phyloP scores from a whole-genome alignment of 2,797 vertebrate species.

The Oryzias sinensis region DNA sequence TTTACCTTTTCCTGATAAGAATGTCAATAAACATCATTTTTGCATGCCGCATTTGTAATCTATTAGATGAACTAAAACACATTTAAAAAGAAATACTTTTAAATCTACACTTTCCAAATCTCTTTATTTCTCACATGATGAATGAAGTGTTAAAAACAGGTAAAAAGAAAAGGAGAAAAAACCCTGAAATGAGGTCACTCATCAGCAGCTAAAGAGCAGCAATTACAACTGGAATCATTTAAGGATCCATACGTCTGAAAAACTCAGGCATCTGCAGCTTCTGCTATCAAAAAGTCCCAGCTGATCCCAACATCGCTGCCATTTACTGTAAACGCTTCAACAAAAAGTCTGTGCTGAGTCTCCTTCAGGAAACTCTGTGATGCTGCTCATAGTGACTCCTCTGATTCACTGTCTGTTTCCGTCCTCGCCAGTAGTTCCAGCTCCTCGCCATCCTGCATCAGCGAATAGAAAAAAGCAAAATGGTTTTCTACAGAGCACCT shows the following conservation, averaged over 20 bases:
- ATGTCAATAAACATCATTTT: no score
- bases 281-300: conserved; percentile 16
- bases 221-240: conserved; percentile 5
- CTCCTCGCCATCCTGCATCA: conserved; percentile 91
- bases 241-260: background rate
- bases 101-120: no score
- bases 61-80: no score
- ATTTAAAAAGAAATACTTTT: no score
- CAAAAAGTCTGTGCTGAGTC: background rate
- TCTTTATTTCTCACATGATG: no score
- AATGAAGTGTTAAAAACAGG: no score
- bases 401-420: conserved; percentile 89
- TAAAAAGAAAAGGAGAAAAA: no score
- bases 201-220: conserved; percentile 6
- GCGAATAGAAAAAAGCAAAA: conserved; percentile 35
- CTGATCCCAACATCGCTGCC: background rate
- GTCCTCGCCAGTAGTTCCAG: conserved; percentile 87
- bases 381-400: conserved; percentile 70
- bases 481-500: conserved; percentile 19
- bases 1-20: no score
- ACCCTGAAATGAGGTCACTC: background rate
- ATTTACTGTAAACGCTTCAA: conserved; percentile 20
- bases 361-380: background rate
- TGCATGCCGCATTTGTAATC: no score
- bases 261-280: no score